Evolutionary conservation across 1,140 invertebrate species (phyloP).

Genomic region (Listronotus bonariensis): DNA sequence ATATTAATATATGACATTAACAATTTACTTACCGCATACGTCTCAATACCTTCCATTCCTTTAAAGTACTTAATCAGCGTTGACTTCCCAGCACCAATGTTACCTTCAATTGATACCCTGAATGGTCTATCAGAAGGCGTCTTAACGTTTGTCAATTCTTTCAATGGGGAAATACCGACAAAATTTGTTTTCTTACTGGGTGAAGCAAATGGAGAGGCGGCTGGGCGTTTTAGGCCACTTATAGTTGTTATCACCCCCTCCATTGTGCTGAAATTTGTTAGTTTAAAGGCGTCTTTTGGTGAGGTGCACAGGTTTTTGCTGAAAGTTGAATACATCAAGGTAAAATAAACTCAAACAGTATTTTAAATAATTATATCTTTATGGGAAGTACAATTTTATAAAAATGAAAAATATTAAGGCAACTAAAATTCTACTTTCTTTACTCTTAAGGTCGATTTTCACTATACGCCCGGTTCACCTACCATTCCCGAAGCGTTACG

Average conservation of each 20-base stretch:
- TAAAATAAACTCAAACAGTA: too few relatives aligned
- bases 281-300: not conserved
- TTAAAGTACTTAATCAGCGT: conserved; percentile 86
- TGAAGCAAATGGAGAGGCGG: conserved; percentile 23
- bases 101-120: conserved; percentile 85
- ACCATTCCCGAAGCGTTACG: too few relatives aligned
- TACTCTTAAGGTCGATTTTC: too few relatives aligned
- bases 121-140: conserved; percentile 50
- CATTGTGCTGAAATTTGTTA: conserved; percentile 26
- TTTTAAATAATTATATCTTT: too few relatives aligned
- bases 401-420: too few relatives aligned
- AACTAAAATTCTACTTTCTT: too few relatives aligned
- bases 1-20: too few relatives aligned
- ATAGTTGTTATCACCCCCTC: conserved; percentile 44
- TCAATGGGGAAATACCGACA: conserved; percentile 56
- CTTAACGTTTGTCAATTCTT: conserved; percentile 45
- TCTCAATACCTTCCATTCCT: conserved; percentile 55
- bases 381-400: too few relatives aligned
- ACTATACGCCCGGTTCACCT: too few relatives aligned
- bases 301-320: not conserved
- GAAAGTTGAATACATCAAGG: not conserved
- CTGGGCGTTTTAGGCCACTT: conserved; percentile 35
- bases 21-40: conserved; percentile 49
- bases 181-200: conserved; percentile 59
- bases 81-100: conserved; percentile 93